Percentiles rank a stretch among this genome's conserved stretches.
Conservation (phyloP, 2,888 invertebrate species). For the Caenorhabditis imperialis region DNA sequence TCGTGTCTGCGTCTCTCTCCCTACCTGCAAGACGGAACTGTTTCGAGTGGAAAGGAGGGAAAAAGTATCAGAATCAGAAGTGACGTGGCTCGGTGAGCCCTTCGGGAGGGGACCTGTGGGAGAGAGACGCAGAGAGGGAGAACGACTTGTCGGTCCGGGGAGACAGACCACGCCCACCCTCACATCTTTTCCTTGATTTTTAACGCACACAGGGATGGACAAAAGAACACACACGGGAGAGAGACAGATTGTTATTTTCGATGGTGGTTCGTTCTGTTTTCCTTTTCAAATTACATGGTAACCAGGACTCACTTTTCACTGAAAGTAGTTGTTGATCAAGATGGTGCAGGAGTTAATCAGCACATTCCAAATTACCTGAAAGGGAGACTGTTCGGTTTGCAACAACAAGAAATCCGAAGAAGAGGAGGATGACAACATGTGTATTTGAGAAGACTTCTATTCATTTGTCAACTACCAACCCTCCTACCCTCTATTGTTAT, state of each 20-base stretch:
- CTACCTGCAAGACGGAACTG: conserved; percentile 25
- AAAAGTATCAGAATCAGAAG: conserved; percentile 16
- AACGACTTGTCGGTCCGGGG: conserved; percentile 8
- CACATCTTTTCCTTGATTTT: conserved; percentile 20
- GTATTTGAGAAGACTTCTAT: conserved; percentile 41
- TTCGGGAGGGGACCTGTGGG: conserved; percentile 17
- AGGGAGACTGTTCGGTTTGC: not conserved
- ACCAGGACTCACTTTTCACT: not conserved
- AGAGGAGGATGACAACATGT: conserved; percentile 13
- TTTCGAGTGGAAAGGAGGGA: conserved; percentile 1
- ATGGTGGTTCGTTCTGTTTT: conserved; percentile 2
- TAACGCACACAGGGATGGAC: conserved; percentile 5
- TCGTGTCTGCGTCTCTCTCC: conserved; percentile 52
- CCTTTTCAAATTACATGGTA: not conserved
- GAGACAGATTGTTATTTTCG: not conserved
- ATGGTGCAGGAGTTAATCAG: not conserved
- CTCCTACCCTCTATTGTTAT: conserved; percentile 45
- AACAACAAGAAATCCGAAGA: conserved; percentile 13
- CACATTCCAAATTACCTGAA: conserved; percentile 25
- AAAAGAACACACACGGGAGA: not conserved
- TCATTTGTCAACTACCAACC: conserved; percentile 9
- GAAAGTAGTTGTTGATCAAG: not conserved
- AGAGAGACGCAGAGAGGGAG: conserved; percentile 54
- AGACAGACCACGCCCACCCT: conserved; percentile 39
- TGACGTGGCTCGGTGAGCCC: conserved; percentile 24